Percentiles rank a stretch among this genome's conserved stretches.
Evolutionary conservation across 2,888 invertebrate species (phyloP).

Genomic region (Ametastegia equiseti): DNA sequence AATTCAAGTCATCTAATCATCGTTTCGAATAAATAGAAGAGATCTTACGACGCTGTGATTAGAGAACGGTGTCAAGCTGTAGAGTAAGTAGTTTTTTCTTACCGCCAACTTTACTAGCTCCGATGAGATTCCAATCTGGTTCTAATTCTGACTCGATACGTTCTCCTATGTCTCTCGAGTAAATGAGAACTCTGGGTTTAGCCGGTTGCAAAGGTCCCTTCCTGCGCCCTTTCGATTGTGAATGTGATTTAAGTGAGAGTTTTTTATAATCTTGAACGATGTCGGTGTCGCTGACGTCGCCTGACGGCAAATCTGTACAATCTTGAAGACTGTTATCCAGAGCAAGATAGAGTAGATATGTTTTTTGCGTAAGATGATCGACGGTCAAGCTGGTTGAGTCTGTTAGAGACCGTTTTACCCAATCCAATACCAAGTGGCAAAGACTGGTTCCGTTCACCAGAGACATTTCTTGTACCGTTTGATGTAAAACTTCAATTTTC

Average conservation of each 20-base stretch:
- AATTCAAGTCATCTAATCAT: neutral
- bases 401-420: slow-evolving; percentile 75
- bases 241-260: slow-evolving; percentile 73
- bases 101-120: slow-evolving; percentile 79
- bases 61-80: neutral
- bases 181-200: slow-evolving; percentile 81
- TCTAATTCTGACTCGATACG: slow-evolving; percentile 77
- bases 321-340: slow-evolving; percentile 87
- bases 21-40: neutral
- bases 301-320: slow-evolving; percentile 85
- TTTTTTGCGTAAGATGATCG: slow-evolving; percentile 79
- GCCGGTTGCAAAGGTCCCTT: slow-evolving; percentile 78
- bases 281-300: slow-evolving; percentile 84
- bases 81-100: slow-evolving; percentile 46
- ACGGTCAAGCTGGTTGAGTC: slow-evolving; percentile 70
- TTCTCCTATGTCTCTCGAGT: slow-evolving; percentile 79
- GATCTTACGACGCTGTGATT: neutral
- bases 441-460: slow-evolving; percentile 79
- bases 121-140: slow-evolving; percentile 82
- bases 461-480: slow-evolving; percentile 83
- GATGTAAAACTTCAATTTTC: slow-evolving; percentile 86
- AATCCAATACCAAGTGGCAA: slow-evolving; percentile 82
- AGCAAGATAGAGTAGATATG: slow-evolving; percentile 87
- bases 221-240: slow-evolving; percentile 70
- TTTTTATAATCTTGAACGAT: slow-evolving; percentile 87